Evolutionary conservation across 2,888 invertebrate species (phyloP).

Genomic region (Eupeodes latifasciatus): DNA sequence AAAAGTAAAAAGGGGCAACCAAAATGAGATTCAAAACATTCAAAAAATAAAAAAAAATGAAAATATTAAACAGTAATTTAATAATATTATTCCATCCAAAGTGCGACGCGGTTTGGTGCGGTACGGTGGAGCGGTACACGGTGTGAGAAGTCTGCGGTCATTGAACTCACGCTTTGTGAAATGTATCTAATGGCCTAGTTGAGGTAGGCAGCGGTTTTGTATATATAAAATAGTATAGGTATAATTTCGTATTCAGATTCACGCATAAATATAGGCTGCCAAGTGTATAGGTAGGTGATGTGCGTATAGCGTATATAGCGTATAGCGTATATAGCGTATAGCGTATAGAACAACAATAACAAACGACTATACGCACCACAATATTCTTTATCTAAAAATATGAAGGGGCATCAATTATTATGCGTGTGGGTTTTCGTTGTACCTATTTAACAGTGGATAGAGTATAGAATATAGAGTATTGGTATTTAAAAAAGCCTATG

Average conservation of each 20-base stretch:
- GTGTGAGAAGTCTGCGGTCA: slow-evolving; percentile 44
- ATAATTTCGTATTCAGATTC: slow-evolving; percentile 43
- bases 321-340: slow-evolving; percentile 57
- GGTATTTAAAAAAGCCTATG: background rate
- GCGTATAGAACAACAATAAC: slow-evolving; percentile 65
- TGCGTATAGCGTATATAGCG: slow-evolving; percentile 67
- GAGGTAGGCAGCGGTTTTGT: slow-evolving; percentile 72
- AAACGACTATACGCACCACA: slow-evolving; percentile 36
- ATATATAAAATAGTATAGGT: slow-evolving; percentile 30
- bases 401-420: slow-evolving; percentile 73
- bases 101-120: slow-evolving; percentile 2
- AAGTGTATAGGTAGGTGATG: slow-evolving; percentile 59
- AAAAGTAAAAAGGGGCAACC: slow-evolving; percentile 30
- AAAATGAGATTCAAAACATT: slow-evolving; percentile 55
- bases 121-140: slow-evolving; percentile 1
- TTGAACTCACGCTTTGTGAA: slow-evolving; percentile 70
- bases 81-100: slow-evolving; percentile 59
- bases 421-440: slow-evolving; percentile 51
- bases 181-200: slow-evolving; percentile 75
- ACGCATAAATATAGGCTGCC: background rate
- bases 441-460: background rate
- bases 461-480: background rate
- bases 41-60: slow-evolving; percentile 26
- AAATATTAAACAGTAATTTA: slow-evolving; percentile 72
- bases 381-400: slow-evolving; percentile 72